Conservation (phyloP, 1,140 invertebrate genomes). For the Sitobion miscanthi region DNA sequence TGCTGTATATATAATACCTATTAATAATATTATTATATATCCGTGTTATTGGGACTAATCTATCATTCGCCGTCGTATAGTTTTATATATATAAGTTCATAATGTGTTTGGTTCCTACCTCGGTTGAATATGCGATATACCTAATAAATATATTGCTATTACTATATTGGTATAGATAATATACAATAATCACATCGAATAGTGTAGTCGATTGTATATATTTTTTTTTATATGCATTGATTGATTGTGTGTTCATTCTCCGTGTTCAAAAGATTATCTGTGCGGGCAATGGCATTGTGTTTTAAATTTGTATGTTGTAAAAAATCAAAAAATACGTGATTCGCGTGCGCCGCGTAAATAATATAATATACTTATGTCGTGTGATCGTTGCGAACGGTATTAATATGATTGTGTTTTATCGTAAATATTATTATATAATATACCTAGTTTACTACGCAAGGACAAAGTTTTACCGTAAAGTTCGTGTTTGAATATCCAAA, state of each 20-base stretch:
- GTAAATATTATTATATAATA: background rate
- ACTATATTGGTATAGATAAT: too few species aligned
- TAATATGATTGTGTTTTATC: background rate
- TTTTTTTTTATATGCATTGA: background rate
- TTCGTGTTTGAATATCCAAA: constrained; percentile 15
- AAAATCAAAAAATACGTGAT: background rate
- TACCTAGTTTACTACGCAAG: background rate
- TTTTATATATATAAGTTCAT: background rate
- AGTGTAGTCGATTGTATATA: background rate
- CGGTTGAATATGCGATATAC: background rate
- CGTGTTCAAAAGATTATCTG: background rate
- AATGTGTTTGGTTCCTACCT: background rate
- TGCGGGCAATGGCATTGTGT: background rate
- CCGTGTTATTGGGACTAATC: background rate
- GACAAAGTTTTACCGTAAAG: background rate
- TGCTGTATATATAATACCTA: background rate
- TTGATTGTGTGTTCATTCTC: background rate
- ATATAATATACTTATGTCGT: background rate
- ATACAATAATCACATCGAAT: background rate
- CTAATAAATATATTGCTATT: too few species aligned
- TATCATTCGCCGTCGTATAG: background rate
- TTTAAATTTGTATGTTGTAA: background rate
- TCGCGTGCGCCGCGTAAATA: background rate
- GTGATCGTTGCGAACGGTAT: background rate
- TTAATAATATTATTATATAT: background rate